phyloP scores from a whole-genome alignment of 2,888 invertebrate species.

The Dasysyrphus tricinctus region DNA sequence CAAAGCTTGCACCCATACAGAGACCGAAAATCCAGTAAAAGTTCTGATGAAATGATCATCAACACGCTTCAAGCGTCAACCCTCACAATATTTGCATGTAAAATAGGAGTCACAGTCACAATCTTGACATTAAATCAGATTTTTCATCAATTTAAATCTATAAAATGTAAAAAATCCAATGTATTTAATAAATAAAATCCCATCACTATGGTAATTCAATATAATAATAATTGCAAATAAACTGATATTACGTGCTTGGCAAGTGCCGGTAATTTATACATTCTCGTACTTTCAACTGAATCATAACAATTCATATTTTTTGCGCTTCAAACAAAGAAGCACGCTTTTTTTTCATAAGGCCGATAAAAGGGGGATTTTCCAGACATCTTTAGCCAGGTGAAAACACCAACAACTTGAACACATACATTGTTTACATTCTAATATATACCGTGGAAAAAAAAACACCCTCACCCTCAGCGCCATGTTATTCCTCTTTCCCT shows the following conservation, averaged over 20 bases:
- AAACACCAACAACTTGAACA: neutral
- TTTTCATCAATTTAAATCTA: neutral
- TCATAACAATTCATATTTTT: constrained; percentile 12
- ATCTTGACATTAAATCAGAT: constrained; percentile 3
- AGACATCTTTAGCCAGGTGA: neutral
- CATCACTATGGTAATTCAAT: constrained; percentile 23
- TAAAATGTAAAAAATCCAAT: neutral
- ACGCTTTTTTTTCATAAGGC: neutral
- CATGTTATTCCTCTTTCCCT: neutral
- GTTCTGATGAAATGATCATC: neutral
- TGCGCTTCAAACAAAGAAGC: constrained; percentile 22
- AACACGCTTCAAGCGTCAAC: neutral
- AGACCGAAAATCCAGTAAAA: neutral
- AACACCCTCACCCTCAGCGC: neutral
- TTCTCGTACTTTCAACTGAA: constrained; percentile 1
- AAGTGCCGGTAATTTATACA: neutral
- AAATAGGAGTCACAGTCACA: neutral
- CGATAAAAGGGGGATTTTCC: constrained; percentile 20
- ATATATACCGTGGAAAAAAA: neutral
- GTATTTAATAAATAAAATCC: constrained; percentile 11
- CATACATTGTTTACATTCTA: neutral
- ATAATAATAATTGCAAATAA: constrained; percentile 27
- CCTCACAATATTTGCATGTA: neutral
- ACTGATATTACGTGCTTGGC: constrained; percentile 34
- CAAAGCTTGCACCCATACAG: neutral